phyloP scores from a whole-genome alignment of 2,888 invertebrate species.

The Hetaerina titia region DNA sequence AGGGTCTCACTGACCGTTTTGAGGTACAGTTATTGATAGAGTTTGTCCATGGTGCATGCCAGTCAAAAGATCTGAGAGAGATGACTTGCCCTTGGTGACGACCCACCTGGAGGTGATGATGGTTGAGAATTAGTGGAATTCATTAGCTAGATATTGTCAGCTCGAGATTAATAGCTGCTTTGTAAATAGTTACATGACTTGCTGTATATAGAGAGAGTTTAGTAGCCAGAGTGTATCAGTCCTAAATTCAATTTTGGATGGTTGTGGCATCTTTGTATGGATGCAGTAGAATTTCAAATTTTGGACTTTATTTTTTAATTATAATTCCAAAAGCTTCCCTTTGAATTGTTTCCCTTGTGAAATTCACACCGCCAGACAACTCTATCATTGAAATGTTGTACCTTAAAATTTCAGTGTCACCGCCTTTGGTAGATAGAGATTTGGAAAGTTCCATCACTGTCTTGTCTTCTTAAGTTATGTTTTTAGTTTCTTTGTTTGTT shows the following conservation, averaged over 20 bases:
- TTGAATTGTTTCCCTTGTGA: not conserved
- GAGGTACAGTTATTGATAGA: slow-evolving; percentile 51
- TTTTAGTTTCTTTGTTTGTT: slow-evolving; percentile 52
- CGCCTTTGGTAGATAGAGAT: slow-evolving; percentile 63
- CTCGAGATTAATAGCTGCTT: slow-evolving; percentile 27
- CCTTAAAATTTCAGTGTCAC: slow-evolving; percentile 64
- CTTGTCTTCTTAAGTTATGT: slow-evolving; percentile 40
- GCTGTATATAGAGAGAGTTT: slow-evolving; percentile 21
- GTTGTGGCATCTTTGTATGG: not conserved
- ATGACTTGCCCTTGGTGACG: not conserved
- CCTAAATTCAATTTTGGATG: not conserved
- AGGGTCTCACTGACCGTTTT: slow-evolving; percentile 60
- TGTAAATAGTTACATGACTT: slow-evolving; percentile 27
- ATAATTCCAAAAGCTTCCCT: not conserved
- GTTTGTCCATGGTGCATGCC: slow-evolving; percentile 25
- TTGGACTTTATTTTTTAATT: not conserved
- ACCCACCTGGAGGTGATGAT: not conserved
- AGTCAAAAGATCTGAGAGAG: not conserved
- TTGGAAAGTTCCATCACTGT: slow-evolving; percentile 46
- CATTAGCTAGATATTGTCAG: slow-evolving; percentile 34
- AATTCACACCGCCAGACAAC: not conserved
- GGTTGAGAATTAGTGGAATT: slow-evolving; percentile 11
- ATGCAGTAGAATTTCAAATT: slow-evolving; percentile 11
- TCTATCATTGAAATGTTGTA: slow-evolving; percentile 42
- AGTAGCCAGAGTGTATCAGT: slow-evolving; percentile 2